Conservation (phyloP, 2,888 invertebrate species). For the Branchipolynoe longqiensis region DNA sequence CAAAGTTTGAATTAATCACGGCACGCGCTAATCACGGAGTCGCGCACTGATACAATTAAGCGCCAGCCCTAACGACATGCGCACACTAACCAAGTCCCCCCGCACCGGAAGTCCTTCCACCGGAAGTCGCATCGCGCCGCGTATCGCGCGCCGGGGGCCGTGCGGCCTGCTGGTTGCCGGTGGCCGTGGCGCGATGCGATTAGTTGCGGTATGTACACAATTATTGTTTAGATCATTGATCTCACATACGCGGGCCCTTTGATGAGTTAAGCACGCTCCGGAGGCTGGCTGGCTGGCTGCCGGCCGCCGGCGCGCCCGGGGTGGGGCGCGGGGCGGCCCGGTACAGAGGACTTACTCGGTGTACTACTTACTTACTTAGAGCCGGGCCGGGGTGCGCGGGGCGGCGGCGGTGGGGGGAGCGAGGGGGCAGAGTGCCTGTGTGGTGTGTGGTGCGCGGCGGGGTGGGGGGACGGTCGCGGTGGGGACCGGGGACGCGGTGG, state of each 20-base stretch:
- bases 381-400: not conserved
- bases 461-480: conserved; percentile 23
- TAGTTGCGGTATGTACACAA: conserved; percentile 39
- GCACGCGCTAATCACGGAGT: conserved; percentile 22
- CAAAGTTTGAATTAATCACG: conserved; percentile 55
- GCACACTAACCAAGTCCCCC: conserved; percentile 33
- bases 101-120: not conserved
- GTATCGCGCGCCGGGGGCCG: no score
- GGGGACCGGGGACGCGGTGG: conserved; percentile 51
- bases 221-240: conserved; percentile 58
- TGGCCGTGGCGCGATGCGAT: conserved; percentile 15
- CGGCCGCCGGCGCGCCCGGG: not conserved
- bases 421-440: no score
- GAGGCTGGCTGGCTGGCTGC: conserved; percentile 13
- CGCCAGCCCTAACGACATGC: conserved; percentile 42
- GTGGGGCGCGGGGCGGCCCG: not conserved
- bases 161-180: conserved; percentile 22
- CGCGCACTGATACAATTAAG: conserved; percentile 45
- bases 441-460: not conserved
- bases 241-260: conserved; percentile 25
- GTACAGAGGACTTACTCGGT: conserved; percentile 17
- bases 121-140: no score
- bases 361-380: conserved; percentile 19
- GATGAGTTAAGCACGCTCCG: conserved; percentile 41
- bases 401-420: conserved; percentile 18